Evolutionary conservation across 2,888 invertebrate genomes (phyloP), one percentile per base, ranked within the genome.

Genomic region (Elmis aenea): DNA sequence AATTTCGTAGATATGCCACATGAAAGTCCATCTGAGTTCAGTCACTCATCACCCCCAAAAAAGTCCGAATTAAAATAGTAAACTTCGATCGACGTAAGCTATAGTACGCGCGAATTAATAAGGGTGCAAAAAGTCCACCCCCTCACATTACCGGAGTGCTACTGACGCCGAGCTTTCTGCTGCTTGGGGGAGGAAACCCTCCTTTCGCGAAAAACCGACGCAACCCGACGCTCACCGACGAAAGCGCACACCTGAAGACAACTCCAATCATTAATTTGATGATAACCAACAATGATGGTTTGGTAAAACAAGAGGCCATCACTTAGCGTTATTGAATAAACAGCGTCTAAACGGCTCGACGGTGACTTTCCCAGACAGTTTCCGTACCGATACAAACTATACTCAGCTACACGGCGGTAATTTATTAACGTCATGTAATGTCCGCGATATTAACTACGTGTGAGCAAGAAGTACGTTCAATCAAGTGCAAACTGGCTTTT

Each of bases 141-240:
- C 55, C 50, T 34, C 45, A 38, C 52, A 52, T 43, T 45, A 50
- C 55, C 59, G 56, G 54, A 57, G 53, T 58, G 58, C 57, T 61
- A 67, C 67, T 66, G 64, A 60, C 62, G 62, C 61, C 63, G 61
- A 57, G 58, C 63, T 50, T 60, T 59, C 60, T 57, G 53, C 54
- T 50, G 54, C 53, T 53, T 55, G 57, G 61, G 59, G 57, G 60
- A 57, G 63, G 61, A 62, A 63, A 61, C 59, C 59, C 61, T 42
- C 41, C 36, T 40, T 47, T 50, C 50, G 45, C 49, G 45, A 45
- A 44, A 40, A 38, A 42, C 37, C 38, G 46, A 39, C 21, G 29
- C 36, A 24, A 22, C 22, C 33, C 50, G 51, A 42, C 31, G 27
- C 32, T 14, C 26, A 25, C 25, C 42, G 46, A 45, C 34, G 35